Percentiles rank a stretch among this genome's conserved stretches.
Evolutionary conservation across 2,113 vertebrate genomes (phyloP).

Genomic region (Crotalus helleri): DNA sequence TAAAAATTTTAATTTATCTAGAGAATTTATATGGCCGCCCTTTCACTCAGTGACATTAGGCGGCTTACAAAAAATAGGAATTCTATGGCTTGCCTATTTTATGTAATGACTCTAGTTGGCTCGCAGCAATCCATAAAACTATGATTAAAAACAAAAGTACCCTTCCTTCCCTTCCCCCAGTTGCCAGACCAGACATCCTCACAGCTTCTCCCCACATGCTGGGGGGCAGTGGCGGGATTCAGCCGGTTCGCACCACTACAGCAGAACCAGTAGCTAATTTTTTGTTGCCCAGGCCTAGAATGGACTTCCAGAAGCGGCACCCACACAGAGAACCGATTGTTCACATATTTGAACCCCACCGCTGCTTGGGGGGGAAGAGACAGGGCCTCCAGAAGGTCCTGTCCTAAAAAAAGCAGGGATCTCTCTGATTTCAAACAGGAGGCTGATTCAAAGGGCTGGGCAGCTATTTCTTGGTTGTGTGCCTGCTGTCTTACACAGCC

Average conservation of each 20-base stretch:
- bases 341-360: too few species aligned
- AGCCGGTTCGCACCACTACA: too few species aligned
- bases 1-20: background rate
- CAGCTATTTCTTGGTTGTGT: background rate
- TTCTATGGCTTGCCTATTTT: background rate
- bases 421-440: background rate
- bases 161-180: background rate
- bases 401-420: background rate
- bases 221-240: too few species aligned
- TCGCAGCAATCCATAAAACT: background rate
- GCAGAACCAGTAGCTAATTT: too few species aligned
- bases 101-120: background rate
- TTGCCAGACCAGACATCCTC: background rate
- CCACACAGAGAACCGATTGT: too few species aligned
- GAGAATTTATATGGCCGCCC: background rate
- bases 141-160: background rate
- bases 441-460: background rate
- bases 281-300: too few species aligned
- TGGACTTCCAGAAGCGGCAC: too few species aligned
- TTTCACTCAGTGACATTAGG: background rate
- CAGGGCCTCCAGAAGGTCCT: background rate
- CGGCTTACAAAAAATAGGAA: background rate
- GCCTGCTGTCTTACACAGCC: background rate
- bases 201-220: background rate
- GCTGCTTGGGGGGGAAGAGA: background rate